These are phyloP conservation scores for Calidris pugnax DNA, from an alignment of 2,113 vertebrate genomes.

Conservation along the genomic window DNA sequence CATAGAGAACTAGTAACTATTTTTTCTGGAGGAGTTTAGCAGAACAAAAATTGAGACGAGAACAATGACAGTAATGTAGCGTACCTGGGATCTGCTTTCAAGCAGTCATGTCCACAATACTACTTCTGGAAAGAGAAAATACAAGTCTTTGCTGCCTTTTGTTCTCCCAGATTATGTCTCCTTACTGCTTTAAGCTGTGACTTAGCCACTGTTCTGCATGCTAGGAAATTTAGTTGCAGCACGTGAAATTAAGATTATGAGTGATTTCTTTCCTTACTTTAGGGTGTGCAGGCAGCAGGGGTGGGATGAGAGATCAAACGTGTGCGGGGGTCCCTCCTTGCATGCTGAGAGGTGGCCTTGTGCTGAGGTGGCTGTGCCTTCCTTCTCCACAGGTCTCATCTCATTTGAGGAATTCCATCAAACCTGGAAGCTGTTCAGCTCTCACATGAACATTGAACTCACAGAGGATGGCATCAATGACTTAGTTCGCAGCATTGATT, in stretches of 20 bases:
- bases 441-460: conserved; percentile 85
- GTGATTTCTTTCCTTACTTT: background rate
- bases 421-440: conserved; percentile 90
- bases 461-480: conserved; percentile 81
- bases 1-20: background rate
- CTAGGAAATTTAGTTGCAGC: background rate
- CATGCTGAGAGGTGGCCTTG: fast-evolving
- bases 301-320: background rate
- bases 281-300: background rate
- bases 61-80: background rate
- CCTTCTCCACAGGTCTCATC: conserved; percentile 81
- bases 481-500: conserved; percentile 90
- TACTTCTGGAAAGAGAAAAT: background rate
- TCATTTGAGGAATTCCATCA: conserved; percentile 91
- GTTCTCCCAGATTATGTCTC: background rate
- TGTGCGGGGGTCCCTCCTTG: background rate
- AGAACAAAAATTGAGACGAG: background rate
- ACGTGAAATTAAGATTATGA: fast-evolving
- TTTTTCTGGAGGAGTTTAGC: background rate
- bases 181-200: background rate
- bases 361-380: background rate
- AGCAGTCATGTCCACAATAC: background rate
- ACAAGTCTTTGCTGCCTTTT: background rate
- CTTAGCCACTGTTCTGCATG: background rate
- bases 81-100: background rate